Conservation (phyloP, 2,113 vertebrate genomes). For the Hyperopisus bebe region DNA sequence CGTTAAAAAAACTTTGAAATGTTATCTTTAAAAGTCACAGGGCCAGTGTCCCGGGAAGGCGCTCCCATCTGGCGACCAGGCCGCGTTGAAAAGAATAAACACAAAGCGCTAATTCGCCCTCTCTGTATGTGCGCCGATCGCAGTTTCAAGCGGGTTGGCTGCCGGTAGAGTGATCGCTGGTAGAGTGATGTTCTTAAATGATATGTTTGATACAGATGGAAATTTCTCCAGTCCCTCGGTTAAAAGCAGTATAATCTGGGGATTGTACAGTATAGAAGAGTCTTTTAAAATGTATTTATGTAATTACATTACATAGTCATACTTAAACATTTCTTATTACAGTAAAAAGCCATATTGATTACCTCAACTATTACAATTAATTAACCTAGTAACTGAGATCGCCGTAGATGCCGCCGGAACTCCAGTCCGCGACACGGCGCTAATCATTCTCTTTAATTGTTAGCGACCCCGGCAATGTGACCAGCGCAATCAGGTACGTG, state of each 20-base stretch:
- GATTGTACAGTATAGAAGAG: background rate
- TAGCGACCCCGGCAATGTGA: slow-evolving; percentile 25
- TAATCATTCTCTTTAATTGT: slow-evolving; percentile 39
- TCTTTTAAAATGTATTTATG: background rate
- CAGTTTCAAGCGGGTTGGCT: background rate
- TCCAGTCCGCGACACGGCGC: slow-evolving; percentile 5
- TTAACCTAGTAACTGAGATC: slow-evolving; percentile 32
- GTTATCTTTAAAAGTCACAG: slow-evolving; percentile 42
- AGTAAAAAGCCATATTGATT: slow-evolving; percentile 26
- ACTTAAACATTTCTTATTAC: slow-evolving; percentile 22
- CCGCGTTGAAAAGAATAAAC: slow-evolving; percentile 31
- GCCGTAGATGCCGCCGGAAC: slow-evolving; percentile 26
- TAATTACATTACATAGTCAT: slow-evolving; percentile 10
- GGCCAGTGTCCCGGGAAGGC: slow-evolving; percentile 21
- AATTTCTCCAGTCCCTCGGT: background rate
- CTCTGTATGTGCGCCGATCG: background rate
- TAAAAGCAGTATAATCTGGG: background rate
- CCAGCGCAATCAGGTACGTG: slow-evolving; percentile 29
- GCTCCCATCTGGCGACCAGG: slow-evolving; percentile 38
- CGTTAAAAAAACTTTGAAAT: slow-evolving; percentile 40
- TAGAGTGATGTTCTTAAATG: slow-evolving; percentile 1
- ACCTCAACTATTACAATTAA: slow-evolving; percentile 27
- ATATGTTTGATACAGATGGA: background rate
- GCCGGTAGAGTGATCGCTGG: background rate
- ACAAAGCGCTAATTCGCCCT: slow-evolving; percentile 25